Evolutionary conservation across 2,797 vertebrate species (phyloP).

Genomic region (Eupleurogrammus muticus): DNA sequence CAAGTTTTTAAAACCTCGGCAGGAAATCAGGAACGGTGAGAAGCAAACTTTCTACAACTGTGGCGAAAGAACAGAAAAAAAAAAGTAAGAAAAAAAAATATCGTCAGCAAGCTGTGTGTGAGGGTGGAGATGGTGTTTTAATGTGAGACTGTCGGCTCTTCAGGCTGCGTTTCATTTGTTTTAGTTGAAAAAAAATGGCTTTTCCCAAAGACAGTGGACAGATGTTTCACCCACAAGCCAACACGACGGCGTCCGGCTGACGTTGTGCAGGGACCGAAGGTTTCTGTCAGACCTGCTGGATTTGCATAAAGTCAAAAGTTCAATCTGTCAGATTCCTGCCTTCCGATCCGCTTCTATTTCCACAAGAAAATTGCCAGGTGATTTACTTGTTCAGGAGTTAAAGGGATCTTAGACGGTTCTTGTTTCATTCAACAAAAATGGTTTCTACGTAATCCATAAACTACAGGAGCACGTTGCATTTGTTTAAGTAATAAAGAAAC

Average conservation of each 20-base stretch:
- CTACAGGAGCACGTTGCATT: background rate
- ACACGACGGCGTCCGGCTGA: background rate
- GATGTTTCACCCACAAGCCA: constrained; percentile 12
- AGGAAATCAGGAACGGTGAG: constrained; percentile 55
- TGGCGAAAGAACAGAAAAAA: constrained; percentile 39
- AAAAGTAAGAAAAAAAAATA: constrained; percentile 2
- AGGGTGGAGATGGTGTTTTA: constrained; percentile 22
- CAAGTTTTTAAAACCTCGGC: constrained; percentile 58
- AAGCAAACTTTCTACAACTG: constrained; percentile 71
- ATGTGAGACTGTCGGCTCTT: constrained; percentile 26
- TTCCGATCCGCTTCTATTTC: background rate
- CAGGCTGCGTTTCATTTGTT: constrained; percentile 33
- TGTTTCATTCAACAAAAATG: background rate
- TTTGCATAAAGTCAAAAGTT: constrained; percentile 59
- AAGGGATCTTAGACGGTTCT: constrained; percentile 1
- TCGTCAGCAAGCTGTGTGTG: constrained; percentile 59
- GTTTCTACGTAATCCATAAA: background rate
- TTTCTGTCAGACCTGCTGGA: constrained; percentile 22
- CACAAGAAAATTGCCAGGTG: background rate
- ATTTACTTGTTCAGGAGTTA: constrained; percentile 3
- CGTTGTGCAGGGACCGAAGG: background rate
- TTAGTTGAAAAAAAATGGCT: constrained; percentile 29
- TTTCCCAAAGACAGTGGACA: constrained; percentile 27
- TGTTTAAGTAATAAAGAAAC: background rate
- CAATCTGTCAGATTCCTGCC: background rate